Percentiles rank a stretch among this genome's conserved stretches.
Conservation (phyloP, 2,797 vertebrate genomes). For the Rhodeus uyekii region DNA sequence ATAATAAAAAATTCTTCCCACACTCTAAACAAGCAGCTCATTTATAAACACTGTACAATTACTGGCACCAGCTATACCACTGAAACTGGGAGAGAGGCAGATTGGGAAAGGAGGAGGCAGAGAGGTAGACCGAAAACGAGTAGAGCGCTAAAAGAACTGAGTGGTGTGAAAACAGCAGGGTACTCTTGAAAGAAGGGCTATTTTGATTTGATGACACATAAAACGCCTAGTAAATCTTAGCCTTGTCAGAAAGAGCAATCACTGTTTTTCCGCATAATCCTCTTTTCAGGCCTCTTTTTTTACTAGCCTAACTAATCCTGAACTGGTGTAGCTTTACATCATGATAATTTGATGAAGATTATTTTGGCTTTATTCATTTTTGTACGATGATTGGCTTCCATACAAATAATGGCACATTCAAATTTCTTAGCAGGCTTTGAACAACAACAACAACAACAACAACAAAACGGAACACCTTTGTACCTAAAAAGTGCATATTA, state of each 20-base stretch:
- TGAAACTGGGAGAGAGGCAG: slow-evolving; percentile 59
- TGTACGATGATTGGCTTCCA: not conserved
- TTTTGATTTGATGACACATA: slow-evolving; percentile 58
- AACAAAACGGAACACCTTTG: not conserved
- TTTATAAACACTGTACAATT: slow-evolving; percentile 64
- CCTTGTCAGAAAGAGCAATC: not conserved
- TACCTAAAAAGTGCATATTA: not conserved
- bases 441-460: not conserved
- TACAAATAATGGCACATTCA: not conserved
- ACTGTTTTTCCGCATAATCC: slow-evolving; percentile 7
- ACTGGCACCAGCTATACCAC: slow-evolving; percentile 50
- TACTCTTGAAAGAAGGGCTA: slow-evolving; percentile 59
- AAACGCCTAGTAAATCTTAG: slow-evolving; percentile 13
- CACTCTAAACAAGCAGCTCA: slow-evolving; percentile 64
- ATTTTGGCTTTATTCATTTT: not conserved
- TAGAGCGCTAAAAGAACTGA: slow-evolving; percentile 55
- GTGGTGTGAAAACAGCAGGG: slow-evolving; percentile 55
- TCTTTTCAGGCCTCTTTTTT: not conserved
- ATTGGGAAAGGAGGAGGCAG: slow-evolving; percentile 26
- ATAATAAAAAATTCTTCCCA: slow-evolving; percentile 60
- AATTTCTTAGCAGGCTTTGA: not conserved
- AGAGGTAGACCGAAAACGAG: slow-evolving; percentile 20
- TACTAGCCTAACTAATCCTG: not conserved
- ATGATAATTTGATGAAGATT: not conserved
- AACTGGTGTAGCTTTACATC: not conserved